Conservation (phyloP, 2,797 vertebrate species). For the Numenius phaeopus region DNA sequence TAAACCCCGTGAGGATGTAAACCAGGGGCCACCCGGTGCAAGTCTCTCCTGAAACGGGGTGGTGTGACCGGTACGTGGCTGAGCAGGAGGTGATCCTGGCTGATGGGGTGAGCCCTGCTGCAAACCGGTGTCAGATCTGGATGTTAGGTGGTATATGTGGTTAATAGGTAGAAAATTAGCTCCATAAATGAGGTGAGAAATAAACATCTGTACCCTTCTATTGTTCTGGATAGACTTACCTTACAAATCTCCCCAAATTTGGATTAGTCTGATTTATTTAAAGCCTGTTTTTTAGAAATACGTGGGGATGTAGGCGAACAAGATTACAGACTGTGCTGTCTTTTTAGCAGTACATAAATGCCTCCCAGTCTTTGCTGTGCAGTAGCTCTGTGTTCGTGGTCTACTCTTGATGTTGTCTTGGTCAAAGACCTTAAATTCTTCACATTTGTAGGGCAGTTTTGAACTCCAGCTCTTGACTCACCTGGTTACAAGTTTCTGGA, state of each 20-base stretch:
- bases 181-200: not conserved
- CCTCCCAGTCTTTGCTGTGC: not conserved
- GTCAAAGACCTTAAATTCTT: not conserved
- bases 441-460: rapidly evolving
- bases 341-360: not conserved
- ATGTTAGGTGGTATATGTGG: rapidly evolving
- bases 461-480: not conserved
- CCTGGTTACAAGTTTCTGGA: not conserved
- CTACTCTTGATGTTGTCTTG: not conserved
- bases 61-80: rapidly evolving
- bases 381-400: rapidly evolving
- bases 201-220: not conserved
- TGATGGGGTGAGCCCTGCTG: rapidly evolving
- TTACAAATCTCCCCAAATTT: not conserved
- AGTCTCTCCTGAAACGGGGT: no score
- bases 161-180: not conserved
- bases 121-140: rapidly evolving
- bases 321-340: not conserved
- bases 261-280: not conserved
- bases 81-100: not conserved
- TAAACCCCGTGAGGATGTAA: not conserved
- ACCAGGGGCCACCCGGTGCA: rapidly evolving
- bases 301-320: not conserved
- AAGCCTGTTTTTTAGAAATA: not conserved
- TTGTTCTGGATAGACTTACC: not conserved